Evolutionary conservation across 2,113 vertebrate genomes (phyloP), one percentile per base, ranked within the genome.

Genomic region (Misgurnus anguillicaudatus): DNA sequence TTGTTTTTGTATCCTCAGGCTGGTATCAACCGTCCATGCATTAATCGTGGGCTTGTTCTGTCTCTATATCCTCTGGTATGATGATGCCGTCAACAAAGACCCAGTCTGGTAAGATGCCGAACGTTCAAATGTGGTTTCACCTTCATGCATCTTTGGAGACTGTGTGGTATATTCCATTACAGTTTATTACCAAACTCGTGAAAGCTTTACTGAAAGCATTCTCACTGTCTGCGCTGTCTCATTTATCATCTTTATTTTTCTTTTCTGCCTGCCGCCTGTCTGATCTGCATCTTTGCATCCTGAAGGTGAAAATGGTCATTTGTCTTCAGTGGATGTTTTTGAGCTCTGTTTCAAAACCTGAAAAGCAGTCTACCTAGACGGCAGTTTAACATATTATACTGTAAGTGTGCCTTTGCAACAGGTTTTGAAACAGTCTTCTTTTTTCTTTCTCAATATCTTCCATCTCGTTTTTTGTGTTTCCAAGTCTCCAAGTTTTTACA

Each of bases 61-160:
- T 83, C 87, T 93, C 57, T 94, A 93, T 85, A 93, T 94, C 88
- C 89, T 95, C 83, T 92, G 90, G 85, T 95, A 88, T 6, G 93
- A 92, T 17, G 93, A 93, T 1, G 90, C 66, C 0, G 88, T 94
- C 80, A 94, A 94, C 80, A 86, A 89, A 77, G 91, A 93, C 83
- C 93, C 93, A 0, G 90, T 94, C 84, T 94, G 92, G 94, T 94
- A 91, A 93, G 91, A 62, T 17, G 13, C 45, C 0, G 9, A 48
- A 4, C 14, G 21, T 60, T 60, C 2, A 36, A 68, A 61, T 4
- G 5, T 31, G 7, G 38, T 45, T 39, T 42, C 4, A 42, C 10
- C 60, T 41, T 31, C 7, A 57, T 41, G 38, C 14, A 24, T 4
- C 7, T 41, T 38, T 55, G 38, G 48, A 9, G 51, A n/a, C 24